phyloP scores from a whole-genome alignment of 2,797 vertebrate species.

The Alfaro cultratus region DNA sequence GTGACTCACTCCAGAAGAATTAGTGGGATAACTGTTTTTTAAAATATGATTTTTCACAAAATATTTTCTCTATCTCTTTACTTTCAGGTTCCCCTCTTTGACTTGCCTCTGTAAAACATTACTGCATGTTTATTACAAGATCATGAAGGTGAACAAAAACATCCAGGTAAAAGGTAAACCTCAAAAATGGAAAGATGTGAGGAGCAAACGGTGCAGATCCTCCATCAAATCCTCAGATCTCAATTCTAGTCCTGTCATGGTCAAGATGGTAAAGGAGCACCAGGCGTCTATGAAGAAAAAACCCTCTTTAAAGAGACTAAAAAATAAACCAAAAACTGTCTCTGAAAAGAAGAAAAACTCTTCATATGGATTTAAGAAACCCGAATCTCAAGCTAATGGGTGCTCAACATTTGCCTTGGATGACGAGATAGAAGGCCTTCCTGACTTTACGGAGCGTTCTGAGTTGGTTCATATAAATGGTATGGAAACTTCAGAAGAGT shows the following conservation, averaged over 20 bases:
- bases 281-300: constrained; percentile 67
- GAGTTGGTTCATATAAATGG: constrained; percentile 59
- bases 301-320: constrained; percentile 73
- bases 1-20: neutral
- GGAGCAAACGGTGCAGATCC: constrained; percentile 62
- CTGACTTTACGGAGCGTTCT: constrained; percentile 76
- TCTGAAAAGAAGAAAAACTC: constrained; percentile 35
- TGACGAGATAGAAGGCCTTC: constrained; percentile 58
- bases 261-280: constrained; percentile 59
- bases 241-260: constrained; percentile 56
- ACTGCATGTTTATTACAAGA: constrained; percentile 12
- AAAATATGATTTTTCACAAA: neutral
- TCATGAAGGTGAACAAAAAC: constrained; percentile 81
- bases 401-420: constrained; percentile 40
- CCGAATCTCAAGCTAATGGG: constrained; percentile 70
- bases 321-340: constrained; percentile 62
- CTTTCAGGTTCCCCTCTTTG: constrained; percentile 29
- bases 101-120: constrained; percentile 19
- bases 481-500: constrained; percentile 2
- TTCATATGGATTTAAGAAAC: constrained; percentile 31
- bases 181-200: constrained; percentile 74
- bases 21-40: neutral
- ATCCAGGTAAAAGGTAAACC: constrained; percentile 57
- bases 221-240: constrained; percentile 42
- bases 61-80: neutral